Evolutionary conservation across 2,113 vertebrate genomes (phyloP).

Genomic region (Amphiprion percula): DNA sequence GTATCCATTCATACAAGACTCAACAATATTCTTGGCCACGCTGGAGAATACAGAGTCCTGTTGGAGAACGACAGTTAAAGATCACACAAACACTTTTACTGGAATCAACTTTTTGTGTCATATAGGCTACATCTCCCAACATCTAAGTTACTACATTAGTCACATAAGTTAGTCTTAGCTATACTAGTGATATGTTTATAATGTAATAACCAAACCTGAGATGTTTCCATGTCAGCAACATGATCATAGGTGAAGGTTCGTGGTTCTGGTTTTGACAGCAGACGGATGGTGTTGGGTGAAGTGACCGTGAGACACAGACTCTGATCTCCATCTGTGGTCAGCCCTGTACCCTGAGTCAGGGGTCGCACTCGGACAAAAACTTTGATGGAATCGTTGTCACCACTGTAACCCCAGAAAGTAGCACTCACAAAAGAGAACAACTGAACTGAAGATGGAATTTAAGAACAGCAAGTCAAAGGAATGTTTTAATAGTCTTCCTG

Average conservation of each 20-base stretch:
- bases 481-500: no score
- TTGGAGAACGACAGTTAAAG: constrained; percentile 13
- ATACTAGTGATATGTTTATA: neutral
- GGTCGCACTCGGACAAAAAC: constrained; percentile 95
- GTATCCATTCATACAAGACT: constrained; percentile 97
- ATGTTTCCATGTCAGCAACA: constrained; percentile 92
- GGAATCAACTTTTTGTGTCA: neutral
- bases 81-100: neutral
- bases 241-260: constrained; percentile 94
- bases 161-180: neutral
- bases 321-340: constrained; percentile 87
- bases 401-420: constrained; percentile 64
- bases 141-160: neutral
- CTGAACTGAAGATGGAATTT: neutral
- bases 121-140: neutral
- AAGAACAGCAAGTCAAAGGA: no score
- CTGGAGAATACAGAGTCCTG: constrained; percentile 94
- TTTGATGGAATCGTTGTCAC: constrained; percentile 93
- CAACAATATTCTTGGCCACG: constrained; percentile 94
- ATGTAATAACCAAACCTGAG: constrained; percentile 85
- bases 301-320: constrained; percentile 89
- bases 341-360: constrained; percentile 78
- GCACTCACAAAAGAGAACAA: neutral
- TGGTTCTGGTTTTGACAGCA: constrained; percentile 94
- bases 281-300: constrained; percentile 88